Base-by-base conservation (phyloP, 2,113 vertebrate species). In the Tautogolabrus adspersus region DNA sequence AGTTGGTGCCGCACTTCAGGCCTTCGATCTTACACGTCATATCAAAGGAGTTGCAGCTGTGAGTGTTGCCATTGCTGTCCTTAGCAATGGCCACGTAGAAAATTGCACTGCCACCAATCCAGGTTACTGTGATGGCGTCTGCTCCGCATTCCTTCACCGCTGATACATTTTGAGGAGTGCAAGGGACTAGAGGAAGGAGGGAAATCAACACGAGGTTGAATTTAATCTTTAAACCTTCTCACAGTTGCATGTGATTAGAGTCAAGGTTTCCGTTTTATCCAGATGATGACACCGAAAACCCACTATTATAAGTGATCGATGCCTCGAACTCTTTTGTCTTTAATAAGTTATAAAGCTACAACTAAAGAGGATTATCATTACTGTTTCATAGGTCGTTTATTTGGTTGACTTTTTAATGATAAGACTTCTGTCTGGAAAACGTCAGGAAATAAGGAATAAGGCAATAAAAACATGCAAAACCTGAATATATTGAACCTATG, bases 1-100 rank as follows among this genome's bases (percentile, higher is more conserved):
- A 96, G 30, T 57, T 86, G 26, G 92, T 90, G 80, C 92, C 87
- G 67, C 95, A 96, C n/a, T 38, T 77, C 22, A 96, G 81, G 22
- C 82, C 87, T 0, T 5, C 11, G 3, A 96, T 84, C 10, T 49
- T 46, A 58, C 95, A 96, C 5, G 1, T 47, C 49, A 61, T 10
- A 0, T 77, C 55, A 3, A 72, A 0, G 16, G 93, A 54, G 52
- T 67, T 85, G 75, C 95, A 96, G 19, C 62, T 81, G 74, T 87
- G 60, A n/a, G 22, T 42, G 18, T 7, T 11, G 4, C 93, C 92
- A 0, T 75, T 10, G 0, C 42, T 64, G 72, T 92, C 92, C 52
- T 13, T 59, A 0, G 81, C 95, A 0, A 72, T 62, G 22, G 84
- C 93, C 0, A 92, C 42, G 34, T 93, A 95, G 52, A 89, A 90